Evolutionary conservation across 2,797 vertebrate genomes (phyloP).

Genomic region (Anomalospiza imberbis): DNA sequence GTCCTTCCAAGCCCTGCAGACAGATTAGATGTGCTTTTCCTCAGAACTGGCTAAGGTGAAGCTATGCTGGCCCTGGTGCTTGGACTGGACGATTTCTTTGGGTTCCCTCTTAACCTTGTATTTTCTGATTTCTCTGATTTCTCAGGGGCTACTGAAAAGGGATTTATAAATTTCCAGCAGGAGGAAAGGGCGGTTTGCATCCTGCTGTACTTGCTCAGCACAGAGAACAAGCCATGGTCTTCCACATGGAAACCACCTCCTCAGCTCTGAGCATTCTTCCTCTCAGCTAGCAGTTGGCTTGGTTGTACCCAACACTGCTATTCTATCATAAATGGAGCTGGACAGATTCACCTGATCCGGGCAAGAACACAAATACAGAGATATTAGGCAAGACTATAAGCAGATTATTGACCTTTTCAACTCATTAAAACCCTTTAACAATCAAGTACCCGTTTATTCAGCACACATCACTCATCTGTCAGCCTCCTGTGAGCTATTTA

Average conservation of each 20-base stretch:
- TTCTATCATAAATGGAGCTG: neutral
- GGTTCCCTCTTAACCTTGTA: neutral
- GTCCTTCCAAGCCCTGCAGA: neutral
- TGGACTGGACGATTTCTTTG: neutral
- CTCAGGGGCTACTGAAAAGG: neutral
- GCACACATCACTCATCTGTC: neutral
- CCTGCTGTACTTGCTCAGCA: neutral
- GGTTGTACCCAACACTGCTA: neutral
- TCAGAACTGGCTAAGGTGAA: neutral
- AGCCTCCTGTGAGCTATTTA: neutral
- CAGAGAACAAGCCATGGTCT: neutral
- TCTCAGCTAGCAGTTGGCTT: neutral
- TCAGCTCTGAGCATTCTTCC: neutral
- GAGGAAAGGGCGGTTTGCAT: neutral
- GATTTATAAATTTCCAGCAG: neutral
- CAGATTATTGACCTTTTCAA: neutral
- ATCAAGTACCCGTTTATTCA: neutral
- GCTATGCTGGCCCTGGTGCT: neutral
- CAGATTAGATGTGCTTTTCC: neutral
- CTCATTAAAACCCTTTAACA: neutral
- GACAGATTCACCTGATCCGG: neutral
- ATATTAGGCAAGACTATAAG: neutral
- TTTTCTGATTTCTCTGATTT: neutral
- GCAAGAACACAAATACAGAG: neutral
- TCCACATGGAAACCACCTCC: neutral